Evolutionary conservation across 2,113 vertebrate species (phyloP).

Genomic region (Lampris megalopsis): DNA sequence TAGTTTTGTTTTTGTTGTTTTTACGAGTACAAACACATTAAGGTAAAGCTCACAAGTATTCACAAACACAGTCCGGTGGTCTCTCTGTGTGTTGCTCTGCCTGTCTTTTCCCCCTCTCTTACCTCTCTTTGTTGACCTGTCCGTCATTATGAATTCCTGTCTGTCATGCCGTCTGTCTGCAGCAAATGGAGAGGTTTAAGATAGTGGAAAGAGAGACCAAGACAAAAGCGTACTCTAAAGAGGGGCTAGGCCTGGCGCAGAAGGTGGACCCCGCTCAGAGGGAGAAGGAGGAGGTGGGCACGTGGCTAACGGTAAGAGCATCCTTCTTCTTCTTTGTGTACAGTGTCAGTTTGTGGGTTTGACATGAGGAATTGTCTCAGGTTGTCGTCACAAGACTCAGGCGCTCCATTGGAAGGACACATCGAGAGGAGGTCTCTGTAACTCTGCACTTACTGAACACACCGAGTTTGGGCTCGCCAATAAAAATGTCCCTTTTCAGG

Average conservation of each 20-base stretch:
- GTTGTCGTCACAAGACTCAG: no score
- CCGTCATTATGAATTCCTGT: not conserved
- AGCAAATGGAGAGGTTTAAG: slow-evolving; percentile 97
- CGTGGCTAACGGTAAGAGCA: slow-evolving; percentile 87
- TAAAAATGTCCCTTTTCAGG: no score
- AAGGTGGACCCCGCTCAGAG: slow-evolving; percentile 93
- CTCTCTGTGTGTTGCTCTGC: not conserved
- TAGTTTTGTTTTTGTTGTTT: no score
- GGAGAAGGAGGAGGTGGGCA: slow-evolving; percentile 92
- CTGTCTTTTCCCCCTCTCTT: not conserved
- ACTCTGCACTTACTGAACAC: no score
- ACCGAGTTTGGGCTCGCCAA: no score
- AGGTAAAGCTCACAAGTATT: no score
- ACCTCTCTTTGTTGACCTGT: fast-evolving
- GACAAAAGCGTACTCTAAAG: slow-evolving; percentile 94
- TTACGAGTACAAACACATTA: no score
- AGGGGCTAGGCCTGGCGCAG: slow-evolving; percentile 90
- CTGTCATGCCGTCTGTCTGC: slow-evolving; percentile 12
- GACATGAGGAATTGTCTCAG: no score
- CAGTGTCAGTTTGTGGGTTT: no score
- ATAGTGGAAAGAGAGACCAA: slow-evolving; percentile 93
- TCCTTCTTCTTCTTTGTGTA: no score
- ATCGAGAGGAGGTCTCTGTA: no score
- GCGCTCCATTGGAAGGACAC: no score
- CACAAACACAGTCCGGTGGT: not conserved